Evolutionary conservation across 1,140 invertebrate genomes (phyloP).

Genomic region (Apis dorsata): DNA sequence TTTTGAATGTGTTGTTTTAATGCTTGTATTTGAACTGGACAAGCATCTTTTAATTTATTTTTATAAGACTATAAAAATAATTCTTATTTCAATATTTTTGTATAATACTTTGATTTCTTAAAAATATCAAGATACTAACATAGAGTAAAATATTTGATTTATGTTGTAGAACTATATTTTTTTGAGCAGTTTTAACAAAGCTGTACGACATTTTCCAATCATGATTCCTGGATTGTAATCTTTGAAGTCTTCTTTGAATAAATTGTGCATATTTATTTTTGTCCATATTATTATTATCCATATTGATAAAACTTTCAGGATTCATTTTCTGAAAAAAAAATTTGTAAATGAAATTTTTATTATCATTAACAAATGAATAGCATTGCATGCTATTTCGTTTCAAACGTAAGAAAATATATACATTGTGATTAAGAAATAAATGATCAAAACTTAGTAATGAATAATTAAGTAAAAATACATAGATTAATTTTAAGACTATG

Average conservation of each 20-base stretch:
- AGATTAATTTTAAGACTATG: conserved; percentile 38
- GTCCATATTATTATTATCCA: neutral
- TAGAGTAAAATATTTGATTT: neutral
- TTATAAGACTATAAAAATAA: neutral
- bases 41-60: neutral
- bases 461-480: neutral
- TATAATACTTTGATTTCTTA: neutral
- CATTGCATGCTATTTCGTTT: neutral
- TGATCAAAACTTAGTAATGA: neutral
- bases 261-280: neutral
- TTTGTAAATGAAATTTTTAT: neutral
- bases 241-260: neutral
- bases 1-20: neutral
- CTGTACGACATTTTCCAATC: conserved; percentile 32
- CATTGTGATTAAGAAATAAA: neutral
- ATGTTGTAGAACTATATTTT: neutral
- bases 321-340: neutral
- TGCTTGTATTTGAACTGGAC: conserved; percentile 6
- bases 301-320: neutral
- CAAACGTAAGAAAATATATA: neutral
- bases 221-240: neutral
- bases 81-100: neutral
- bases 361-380: conserved; percentile 18
- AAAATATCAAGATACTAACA: conserved; percentile 4
- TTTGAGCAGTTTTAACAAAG: neutral